These are phyloP conservation scores for Chelon labrosus DNA, from an alignment of 2,797 vertebrate species.

Conservation along the genomic window DNA sequence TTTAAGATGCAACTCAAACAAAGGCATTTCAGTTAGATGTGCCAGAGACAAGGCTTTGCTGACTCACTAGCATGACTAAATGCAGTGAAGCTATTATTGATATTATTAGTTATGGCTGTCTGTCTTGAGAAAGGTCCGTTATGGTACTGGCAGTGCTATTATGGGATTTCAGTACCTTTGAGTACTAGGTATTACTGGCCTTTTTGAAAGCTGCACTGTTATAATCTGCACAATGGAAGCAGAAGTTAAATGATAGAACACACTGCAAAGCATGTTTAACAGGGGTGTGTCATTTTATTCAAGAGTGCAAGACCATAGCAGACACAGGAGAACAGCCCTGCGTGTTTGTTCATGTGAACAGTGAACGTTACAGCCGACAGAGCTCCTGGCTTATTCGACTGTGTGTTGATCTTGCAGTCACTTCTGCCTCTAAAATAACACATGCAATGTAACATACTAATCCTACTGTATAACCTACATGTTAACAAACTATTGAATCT, in stretches of 20 bases:
- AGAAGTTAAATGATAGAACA: slow-evolving; percentile 4
- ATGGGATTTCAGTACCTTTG: slow-evolving; percentile 10
- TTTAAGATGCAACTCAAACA: too few species aligned
- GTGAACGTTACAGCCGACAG: not conserved
- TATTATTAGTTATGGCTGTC: not conserved
- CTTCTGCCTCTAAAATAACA: not conserved
- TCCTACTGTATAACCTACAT: too few species aligned
- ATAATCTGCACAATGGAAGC: not conserved
- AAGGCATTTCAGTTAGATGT: too few species aligned
- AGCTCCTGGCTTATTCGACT: not conserved
- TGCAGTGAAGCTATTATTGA: not conserved
- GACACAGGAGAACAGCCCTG: not conserved
- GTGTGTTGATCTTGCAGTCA: not conserved
- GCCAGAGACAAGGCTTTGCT: too few species aligned
- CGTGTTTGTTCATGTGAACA: slow-evolving; percentile 1
- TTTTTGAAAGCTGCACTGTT: not conserved
- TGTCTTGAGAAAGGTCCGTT: not conserved
- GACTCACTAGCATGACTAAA: not conserved
- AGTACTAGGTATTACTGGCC: slow-evolving; percentile 6
- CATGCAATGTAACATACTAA: not conserved
- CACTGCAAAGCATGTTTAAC: slow-evolving; percentile 2
- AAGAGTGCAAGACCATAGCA: slow-evolving; percentile 4
- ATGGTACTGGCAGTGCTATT: slow-evolving; percentile 1
- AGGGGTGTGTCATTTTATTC: slow-evolving; percentile 42
- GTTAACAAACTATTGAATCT: not conserved